Base-by-base conservation (phyloP, 2,797 vertebrate species). In the Lycodopsis pacificus region DNA sequence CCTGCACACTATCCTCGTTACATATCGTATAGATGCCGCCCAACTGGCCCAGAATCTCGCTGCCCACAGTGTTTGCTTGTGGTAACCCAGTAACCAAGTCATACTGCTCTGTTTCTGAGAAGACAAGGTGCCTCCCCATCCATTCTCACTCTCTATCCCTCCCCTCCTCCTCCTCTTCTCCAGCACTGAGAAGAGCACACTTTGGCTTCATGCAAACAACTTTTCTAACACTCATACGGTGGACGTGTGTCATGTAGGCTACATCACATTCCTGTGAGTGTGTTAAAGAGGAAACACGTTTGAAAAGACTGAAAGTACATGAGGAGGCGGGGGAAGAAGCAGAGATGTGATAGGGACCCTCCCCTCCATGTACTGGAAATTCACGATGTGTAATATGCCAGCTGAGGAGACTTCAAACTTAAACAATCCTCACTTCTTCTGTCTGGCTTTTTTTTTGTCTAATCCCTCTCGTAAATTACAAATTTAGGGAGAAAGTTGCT, bases 311-410 rank as follows among this genome's bases (percentile, higher is more conserved):
- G 84, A 88, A 79, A 88, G 88, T 75, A 81, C 67, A 80, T 81
- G 87, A 82, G 67, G 86, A 86, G 92, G 92, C 42, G 93, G 93
- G 93, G 92, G 90, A 92, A 92, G 85, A 82, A 79, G 73, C 64
- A 68, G 42, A 82, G 8, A 66, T 54, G 53, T 19, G 6, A 20
- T 15, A 34, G 86, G 92, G 91, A 70, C 48, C 49, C 54, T 88
- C 91, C 91, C 83, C 25, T 25, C 80, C 59, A 46, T 59, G 27
- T 57, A 82, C 73, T 91, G 92, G 93, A 94, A 94, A 94, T 93
- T 92, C 76, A 81, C 78, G 73, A 53, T 36, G 36, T 80, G 68
- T 73, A 78, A 86, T 77, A 73, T 64, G 61, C 57, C 77, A 71
- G 77, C 61, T 72, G 75, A 82, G 30, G 53, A 74, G 14, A 20